These are phyloP conservation scores for Watsonalla cultraria DNA, from an alignment of 2,888 invertebrate species.

Conservation along the genomic window DNA sequence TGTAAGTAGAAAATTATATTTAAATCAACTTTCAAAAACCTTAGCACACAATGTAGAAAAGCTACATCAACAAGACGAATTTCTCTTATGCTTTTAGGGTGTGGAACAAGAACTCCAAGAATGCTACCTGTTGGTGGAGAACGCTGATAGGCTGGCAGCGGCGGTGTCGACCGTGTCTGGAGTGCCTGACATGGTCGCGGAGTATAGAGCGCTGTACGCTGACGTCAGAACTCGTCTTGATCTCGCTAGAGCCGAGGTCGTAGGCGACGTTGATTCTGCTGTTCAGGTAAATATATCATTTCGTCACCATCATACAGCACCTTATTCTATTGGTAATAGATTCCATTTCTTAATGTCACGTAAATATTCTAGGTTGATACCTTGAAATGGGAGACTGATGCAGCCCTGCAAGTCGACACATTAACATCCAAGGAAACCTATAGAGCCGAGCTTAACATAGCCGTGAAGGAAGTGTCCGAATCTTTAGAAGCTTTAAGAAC, in stretches of 20 bases:
- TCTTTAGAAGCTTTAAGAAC: constrained; percentile 83
- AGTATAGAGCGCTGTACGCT: constrained; percentile 57
- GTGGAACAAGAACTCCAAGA: constrained; percentile 58
- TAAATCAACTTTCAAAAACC: too few species aligned
- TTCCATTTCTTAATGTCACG: not conserved
- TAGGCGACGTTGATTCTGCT: constrained; percentile 61
- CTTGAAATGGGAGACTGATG: constrained; percentile 86
- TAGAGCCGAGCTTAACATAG: constrained; percentile 84
- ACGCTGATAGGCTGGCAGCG: constrained; percentile 55
- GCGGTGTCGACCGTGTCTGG: constrained; percentile 40
- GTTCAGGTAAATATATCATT: constrained; percentile 47
- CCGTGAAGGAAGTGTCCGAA: constrained; percentile 83
- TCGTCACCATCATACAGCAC: not conserved
- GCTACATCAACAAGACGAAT: not conserved
- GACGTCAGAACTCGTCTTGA: constrained; percentile 56
- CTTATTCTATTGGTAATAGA: not conserved
- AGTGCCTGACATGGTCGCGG: constrained; percentile 55
- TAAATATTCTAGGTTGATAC: constrained; percentile 82
- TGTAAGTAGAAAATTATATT: constrained; percentile 40
- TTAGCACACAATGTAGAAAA: too few species aligned
- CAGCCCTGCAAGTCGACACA: constrained; percentile 90
- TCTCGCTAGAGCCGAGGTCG: constrained; percentile 55
- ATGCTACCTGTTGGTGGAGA: constrained; percentile 53
- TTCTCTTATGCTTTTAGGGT: constrained; percentile 30
- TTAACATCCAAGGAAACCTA: constrained; percentile 91